Evolutionary conservation across 2,888 invertebrate genomes (phyloP).

Genomic region (Arenicola marina): DNA sequence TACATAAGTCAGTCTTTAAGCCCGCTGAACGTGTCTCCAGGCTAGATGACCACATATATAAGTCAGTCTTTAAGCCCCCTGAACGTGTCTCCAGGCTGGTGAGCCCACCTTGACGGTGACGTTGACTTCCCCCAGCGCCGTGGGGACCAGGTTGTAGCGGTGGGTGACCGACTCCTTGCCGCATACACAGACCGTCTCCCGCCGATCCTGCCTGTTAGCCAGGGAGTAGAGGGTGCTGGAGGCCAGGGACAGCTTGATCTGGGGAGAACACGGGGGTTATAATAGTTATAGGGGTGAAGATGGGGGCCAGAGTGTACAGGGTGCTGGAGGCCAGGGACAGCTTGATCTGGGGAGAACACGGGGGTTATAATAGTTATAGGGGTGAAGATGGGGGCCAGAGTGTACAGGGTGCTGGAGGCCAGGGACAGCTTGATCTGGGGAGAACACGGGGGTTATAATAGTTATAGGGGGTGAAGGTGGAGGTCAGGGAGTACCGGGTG

Average conservation of each 20-base stretch:
- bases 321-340: background rate
- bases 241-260: too few species aligned
- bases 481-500: too few species aligned
- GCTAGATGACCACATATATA: background rate
- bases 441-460: too few species aligned
- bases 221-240: too few species aligned
- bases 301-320: background rate
- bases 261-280: too few species aligned
- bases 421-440: too few species aligned
- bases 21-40: background rate
- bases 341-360: background rate
- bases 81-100: background rate
- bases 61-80: background rate
- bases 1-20: background rate
- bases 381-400: too few species aligned
- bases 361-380: too few species aligned
- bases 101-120: constrained; percentile 51
- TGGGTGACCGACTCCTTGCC: constrained; percentile 44
- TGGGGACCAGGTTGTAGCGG: constrained; percentile 45
- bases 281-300: background rate
- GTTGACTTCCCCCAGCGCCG: constrained; percentile 64
- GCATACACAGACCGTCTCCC: constrained; percentile 47
- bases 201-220: too few species aligned
- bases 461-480: too few species aligned
- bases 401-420: too few species aligned